Conservation (phyloP, 2,888 invertebrate species). For the Heteropelma amictum region DNA sequence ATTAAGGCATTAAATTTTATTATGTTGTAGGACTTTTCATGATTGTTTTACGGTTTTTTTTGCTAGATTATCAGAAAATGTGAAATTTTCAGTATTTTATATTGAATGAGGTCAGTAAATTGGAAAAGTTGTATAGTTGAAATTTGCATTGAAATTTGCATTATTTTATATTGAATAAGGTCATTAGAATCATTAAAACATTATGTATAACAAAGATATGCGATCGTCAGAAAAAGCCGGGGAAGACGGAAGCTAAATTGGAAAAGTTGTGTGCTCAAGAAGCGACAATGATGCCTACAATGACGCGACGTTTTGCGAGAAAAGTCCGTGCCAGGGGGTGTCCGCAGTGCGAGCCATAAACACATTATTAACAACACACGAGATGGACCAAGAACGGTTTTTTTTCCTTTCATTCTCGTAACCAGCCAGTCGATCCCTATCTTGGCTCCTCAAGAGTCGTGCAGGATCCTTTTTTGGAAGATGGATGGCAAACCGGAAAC, state of each 20-base stretch:
- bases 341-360: conserved; percentile 65
- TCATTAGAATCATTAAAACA: too few relatives aligned
- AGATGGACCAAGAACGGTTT: conserved; percentile 26
- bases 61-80: too few relatives aligned
- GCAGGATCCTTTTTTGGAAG: conserved; percentile 15
- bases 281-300: conserved; percentile 70
- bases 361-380: conserved; percentile 68
- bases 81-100: too few relatives aligned
- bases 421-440: conserved; percentile 22
- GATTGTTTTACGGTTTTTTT: too few relatives aligned
- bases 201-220: too few relatives aligned
- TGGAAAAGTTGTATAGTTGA: too few relatives aligned
- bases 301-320: conserved; percentile 68
- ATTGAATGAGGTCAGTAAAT: too few relatives aligned
- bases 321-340: conserved; percentile 70
- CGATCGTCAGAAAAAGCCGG: neutral
- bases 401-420: conserved; percentile 4
- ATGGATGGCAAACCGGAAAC: conserved; percentile 43
- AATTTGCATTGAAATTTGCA: too few relatives aligned
- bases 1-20: too few relatives aligned
- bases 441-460: conserved; percentile 18
- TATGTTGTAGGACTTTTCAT: too few relatives aligned
- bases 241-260: neutral
- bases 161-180: too few relatives aligned
- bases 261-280: conserved; percentile 69